A percentile compares a stretch with the other conserved stretches of the same genome.
Evolutionary conservation across 2,888 invertebrate species (phyloP).

Genomic region (Glaucopsyche alexis): DNA sequence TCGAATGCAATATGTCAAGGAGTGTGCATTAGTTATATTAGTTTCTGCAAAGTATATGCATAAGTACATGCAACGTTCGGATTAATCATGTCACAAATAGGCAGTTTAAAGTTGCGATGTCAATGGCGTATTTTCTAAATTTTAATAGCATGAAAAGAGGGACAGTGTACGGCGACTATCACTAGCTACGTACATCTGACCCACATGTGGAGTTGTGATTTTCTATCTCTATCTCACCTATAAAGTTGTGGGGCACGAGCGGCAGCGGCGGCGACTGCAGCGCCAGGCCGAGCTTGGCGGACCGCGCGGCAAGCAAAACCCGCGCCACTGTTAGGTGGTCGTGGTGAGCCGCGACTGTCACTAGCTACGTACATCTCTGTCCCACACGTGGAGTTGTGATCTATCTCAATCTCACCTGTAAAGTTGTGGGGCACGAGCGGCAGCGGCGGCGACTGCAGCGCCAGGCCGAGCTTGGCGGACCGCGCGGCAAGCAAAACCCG

Average conservation of each 20-base stretch:
- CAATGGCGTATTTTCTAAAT: too few species aligned
- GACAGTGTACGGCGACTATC: too few species aligned
- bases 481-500: slow-evolving; percentile 90
- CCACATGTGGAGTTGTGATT: background rate
- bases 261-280: slow-evolving; percentile 85
- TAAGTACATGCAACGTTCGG: too few species aligned
- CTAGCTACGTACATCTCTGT: too few species aligned
- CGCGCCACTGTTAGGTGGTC: slow-evolving; percentile 94
- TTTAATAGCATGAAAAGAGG: too few species aligned
- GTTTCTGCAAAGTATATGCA: background rate
- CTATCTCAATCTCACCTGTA: slow-evolving; percentile 77
- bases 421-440: slow-evolving; percentile 88
- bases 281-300: slow-evolving; percentile 87
- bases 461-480: slow-evolving; percentile 87
- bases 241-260: slow-evolving; percentile 88
- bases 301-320: slow-evolving; percentile 89
- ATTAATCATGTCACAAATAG: too few species aligned
- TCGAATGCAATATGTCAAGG: slow-evolving; percentile 17
- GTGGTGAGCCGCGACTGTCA: slow-evolving; percentile 93
- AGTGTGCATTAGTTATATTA: slow-evolving; percentile 18
- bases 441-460: slow-evolving; percentile 84
- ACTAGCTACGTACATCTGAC: background rate
- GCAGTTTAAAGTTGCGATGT: too few species aligned
- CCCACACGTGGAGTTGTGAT: background rate
- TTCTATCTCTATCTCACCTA: slow-evolving; percentile 72